Base-by-base conservation (phyloP, 2,113 vertebrate species). In the Macheiramphus alcinus region DNA sequence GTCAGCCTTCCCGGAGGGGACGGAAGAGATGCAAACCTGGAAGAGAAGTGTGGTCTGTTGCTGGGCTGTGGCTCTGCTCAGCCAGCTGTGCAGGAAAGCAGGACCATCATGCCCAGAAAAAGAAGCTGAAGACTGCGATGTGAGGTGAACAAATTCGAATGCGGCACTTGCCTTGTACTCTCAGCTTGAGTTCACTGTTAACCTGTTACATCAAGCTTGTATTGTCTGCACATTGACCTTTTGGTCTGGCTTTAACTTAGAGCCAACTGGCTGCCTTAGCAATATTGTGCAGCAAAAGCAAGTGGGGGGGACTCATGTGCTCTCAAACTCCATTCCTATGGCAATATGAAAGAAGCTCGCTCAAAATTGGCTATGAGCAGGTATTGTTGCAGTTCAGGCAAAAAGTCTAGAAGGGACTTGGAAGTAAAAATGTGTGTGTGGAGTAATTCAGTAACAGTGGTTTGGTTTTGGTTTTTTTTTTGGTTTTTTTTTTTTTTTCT, bases 191-290 rank as follows among this genome's bases (percentile, higher is more conserved):
- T 17, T 92, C 13, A 5, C 12, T 19, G 16, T 12, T 53, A 48
- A 40, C 21, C 18, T 1, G 2, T 42, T 38, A 19, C 6, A 21
- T 40, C 6, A 6, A 1, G 2, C 25, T 71, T 47, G 42, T 53
- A 6, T 31, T 1, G 0, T 32, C 45, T 62, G 42, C 21, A 4
- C 0, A 0, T 21, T 52, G 34, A 27, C 32, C 25, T 66, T 65
- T 70, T 2, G 1, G 1, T 55, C 62, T 73, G 45, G n/a, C 12
- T 93, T 72, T 76, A 47, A 36, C 8, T 55, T 42, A 9, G 52
- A 42, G 63, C 43, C 38, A 42, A 2, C 9, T 29, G 71, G 10
- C 58, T 93, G 40, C 53, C 45, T 80, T 29, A 26, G 43, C 29
- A 67, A 21, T 25, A 40, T 0, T 36, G 34, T 2, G 7, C 16